A percentile compares a stretch with the other conserved stretches of the same genome.
phyloP scores from a whole-genome alignment of 2,113 vertebrate species.

The Rhinoptilus africanus region DNA sequence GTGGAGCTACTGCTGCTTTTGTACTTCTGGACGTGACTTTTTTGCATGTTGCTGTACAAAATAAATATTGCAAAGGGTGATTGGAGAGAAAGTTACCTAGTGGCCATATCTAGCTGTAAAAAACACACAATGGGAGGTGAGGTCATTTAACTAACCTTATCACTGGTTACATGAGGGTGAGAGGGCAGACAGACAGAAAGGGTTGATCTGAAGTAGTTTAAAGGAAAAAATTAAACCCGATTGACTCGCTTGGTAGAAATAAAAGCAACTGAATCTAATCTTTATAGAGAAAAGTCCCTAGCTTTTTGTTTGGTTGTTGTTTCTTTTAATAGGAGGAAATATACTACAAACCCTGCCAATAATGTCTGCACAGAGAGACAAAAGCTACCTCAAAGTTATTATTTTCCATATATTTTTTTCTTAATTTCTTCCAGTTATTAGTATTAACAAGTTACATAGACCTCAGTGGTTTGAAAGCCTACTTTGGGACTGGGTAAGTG shows the following conservation, averaged over 20 bases:
- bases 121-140: background rate
- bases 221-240: background rate
- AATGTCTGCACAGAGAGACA: background rate
- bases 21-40: background rate
- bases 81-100: background rate
- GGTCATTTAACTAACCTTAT: background rate
- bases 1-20: background rate
- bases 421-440: background rate
- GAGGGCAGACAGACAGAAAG: background rate
- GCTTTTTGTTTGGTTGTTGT: background rate
- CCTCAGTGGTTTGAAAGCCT: background rate
- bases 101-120: background rate
- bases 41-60: background rate
- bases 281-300: background rate
- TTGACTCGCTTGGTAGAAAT: background rate
- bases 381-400: background rate
- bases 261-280: background rate
- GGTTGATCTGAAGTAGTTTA: background rate
- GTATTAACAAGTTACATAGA: background rate
- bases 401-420: background rate
- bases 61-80: background rate
- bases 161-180: background rate
- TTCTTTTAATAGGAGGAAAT: background rate
- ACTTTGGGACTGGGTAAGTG: background rate
- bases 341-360: background rate